Percentiles rank a stretch among this genome's conserved stretches.
Conservation (phyloP, 2,888 invertebrate genomes). For the Mellilla xanthometata region DNA sequence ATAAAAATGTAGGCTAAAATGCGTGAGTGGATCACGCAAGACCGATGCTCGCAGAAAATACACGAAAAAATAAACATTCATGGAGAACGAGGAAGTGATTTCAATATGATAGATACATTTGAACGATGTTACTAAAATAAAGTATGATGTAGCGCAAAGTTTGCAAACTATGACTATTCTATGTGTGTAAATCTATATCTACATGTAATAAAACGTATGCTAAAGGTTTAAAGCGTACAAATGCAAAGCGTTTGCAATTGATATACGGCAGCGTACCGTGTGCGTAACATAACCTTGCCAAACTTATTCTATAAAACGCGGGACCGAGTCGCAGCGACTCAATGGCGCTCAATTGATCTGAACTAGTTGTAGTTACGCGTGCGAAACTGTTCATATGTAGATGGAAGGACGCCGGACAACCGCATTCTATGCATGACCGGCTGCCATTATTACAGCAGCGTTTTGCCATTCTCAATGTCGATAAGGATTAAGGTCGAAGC, state of each 20-base stretch:
- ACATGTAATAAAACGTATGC: conserved; percentile 16
- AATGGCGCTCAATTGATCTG: conserved; percentile 76
- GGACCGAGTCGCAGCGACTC: conserved; percentile 56
- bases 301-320: conserved; percentile 58
- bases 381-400: conserved; percentile 64
- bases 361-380: conserved; percentile 74
- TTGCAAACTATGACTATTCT: not conserved
- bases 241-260: conserved; percentile 34
- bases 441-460: conserved; percentile 27
- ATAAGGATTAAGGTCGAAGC: conserved; percentile 27
- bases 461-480: conserved; percentile 26
- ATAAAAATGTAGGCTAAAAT: no score
- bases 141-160: conserved; percentile 6
- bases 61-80: conserved; percentile 22
- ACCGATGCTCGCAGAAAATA: conserved; percentile 43
- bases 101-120: conserved; percentile 12
- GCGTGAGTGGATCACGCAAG: conserved; percentile 38
- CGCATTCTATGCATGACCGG: conserved; percentile 43
- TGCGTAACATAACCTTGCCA: conserved; percentile 67
- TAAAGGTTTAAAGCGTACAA: conserved; percentile 34
- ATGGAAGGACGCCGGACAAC: conserved; percentile 54
- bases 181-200: conserved; percentile 9
- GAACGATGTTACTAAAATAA: conserved; percentile 8
- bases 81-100: conserved; percentile 6
- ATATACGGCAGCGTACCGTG: conserved; percentile 44